Conservation (phyloP, 2,888 invertebrate genomes). For the Stegana nigrithorax region DNA sequence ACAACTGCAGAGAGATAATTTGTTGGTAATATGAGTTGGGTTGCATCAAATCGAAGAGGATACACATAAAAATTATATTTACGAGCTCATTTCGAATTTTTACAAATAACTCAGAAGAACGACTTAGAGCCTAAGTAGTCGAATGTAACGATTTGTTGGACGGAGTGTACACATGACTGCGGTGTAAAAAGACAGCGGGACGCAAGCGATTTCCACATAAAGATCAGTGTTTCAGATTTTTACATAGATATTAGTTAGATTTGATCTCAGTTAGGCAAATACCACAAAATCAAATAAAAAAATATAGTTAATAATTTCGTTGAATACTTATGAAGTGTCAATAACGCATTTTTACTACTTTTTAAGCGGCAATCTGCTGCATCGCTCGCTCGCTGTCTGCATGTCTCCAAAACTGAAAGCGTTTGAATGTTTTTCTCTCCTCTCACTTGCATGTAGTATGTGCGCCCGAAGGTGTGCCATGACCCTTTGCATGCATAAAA, state of each 20-base stretch:
- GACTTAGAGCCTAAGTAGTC: not conserved
- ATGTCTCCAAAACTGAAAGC: too few species aligned
- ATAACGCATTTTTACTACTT: constrained; percentile 31
- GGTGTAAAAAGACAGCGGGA: constrained; percentile 3
- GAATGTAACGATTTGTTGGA: not conserved
- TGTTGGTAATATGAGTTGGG: not conserved
- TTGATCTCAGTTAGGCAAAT: too few species aligned
- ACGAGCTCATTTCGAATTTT: not conserved
- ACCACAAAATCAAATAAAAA: not conserved
- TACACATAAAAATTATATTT: constrained; percentile 15
- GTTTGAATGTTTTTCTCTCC: too few species aligned
- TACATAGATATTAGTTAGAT: too few species aligned
- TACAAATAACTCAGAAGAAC: not conserved
- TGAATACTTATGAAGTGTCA: constrained; percentile 41
- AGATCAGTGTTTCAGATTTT: too few species aligned
- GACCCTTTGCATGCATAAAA: constrained; percentile 27
- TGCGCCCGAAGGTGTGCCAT: constrained; percentile 27
- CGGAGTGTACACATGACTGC: not conserved
- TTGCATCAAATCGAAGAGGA: too few species aligned
- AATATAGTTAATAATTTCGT: constrained; percentile 27
- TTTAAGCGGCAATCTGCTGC: not conserved
- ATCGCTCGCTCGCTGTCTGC: too few species aligned
- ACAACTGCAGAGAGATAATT: constrained; percentile 3
- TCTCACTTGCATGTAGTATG: not conserved
- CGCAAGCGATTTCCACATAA: not conserved